Conservation (phyloP, 2,888 invertebrate genomes). For the Callosobruchus maculatus region DNA sequence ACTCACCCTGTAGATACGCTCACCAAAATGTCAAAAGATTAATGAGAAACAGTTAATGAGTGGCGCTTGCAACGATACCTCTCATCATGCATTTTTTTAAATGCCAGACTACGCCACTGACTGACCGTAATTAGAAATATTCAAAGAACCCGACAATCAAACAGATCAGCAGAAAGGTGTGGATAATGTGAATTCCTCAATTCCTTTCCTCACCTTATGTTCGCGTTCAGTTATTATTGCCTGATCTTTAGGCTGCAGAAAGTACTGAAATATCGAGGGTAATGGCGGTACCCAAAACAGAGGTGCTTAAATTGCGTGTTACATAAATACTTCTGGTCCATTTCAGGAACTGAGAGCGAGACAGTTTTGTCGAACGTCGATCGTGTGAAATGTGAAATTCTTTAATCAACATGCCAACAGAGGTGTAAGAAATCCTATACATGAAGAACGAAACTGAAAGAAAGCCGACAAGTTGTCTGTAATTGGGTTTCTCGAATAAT, state of each 20-base stretch:
- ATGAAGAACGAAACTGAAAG: not conserved
- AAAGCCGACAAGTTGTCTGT: not conserved
- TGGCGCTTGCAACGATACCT: no score
- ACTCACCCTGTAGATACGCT: no score
- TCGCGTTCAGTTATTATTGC: not conserved
- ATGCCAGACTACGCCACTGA: no score
- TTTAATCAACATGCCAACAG: no score
- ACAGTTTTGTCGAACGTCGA: not conserved
- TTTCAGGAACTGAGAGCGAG: not conserved
- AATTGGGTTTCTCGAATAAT: no score
- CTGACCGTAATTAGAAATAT: not conserved
- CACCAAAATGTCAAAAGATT: no score
- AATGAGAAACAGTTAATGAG: no score
- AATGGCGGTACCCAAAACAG: not conserved
- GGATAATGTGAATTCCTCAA: not conserved
- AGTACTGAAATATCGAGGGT: not conserved
- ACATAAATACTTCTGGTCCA: not conserved
- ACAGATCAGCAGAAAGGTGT: not conserved
- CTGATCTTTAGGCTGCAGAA: not conserved
- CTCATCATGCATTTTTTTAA: no score
- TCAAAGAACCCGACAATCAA: not conserved
- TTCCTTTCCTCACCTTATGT: not conserved
- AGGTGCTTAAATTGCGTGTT: not conserved
- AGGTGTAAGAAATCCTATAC: not conserved
- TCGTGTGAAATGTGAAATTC: not conserved